Evolutionary conservation across 2,888 invertebrate genomes (phyloP).

Genomic region (Neria commutata): DNA sequence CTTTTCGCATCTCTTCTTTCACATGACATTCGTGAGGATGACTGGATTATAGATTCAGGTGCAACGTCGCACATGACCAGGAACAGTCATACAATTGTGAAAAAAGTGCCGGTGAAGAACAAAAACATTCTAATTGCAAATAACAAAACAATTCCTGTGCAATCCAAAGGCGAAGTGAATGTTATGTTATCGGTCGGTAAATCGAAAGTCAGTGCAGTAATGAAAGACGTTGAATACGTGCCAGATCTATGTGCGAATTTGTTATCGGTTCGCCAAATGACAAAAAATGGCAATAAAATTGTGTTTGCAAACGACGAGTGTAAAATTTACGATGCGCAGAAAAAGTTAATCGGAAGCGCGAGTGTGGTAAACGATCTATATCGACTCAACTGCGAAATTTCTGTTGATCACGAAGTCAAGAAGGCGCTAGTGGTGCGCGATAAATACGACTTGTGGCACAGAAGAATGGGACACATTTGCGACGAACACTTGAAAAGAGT

Average conservation of each 20-base stretch:
- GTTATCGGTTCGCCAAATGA: too few species aligned
- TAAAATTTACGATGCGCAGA: slow-evolving; percentile 24
- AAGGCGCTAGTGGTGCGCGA: slow-evolving; percentile 11
- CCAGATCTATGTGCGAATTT: not conserved
- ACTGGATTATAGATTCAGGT: slow-evolving; percentile 25
- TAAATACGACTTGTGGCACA: slow-evolving; percentile 32
- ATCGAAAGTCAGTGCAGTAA: slow-evolving; percentile 11
- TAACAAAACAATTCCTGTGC: slow-evolving; percentile 20
- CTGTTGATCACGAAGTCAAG: not conserved
- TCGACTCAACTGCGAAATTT: slow-evolving; percentile 22
- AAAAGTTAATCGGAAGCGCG: slow-evolving; percentile 24
- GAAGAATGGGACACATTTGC: slow-evolving; percentile 36
- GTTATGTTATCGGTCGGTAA: not conserved
- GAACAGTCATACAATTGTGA: slow-evolving; percentile 8
- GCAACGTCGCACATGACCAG: slow-evolving; percentile 24
- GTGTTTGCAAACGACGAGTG: slow-evolving; percentile 31
- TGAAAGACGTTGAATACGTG: slow-evolving; percentile 21
- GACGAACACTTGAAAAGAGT: slow-evolving; percentile 20
- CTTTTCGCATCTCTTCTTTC: not conserved
- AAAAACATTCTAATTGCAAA: slow-evolving; percentile 25
- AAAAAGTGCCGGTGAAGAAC: not conserved
- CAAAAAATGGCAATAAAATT: too few species aligned
- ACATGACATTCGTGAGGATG: slow-evolving; percentile 9
- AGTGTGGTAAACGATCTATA: slow-evolving; percentile 25
- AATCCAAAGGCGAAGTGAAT: slow-evolving; percentile 20